phyloP scores from a whole-genome alignment of 2,888 invertebrate species.

The Protodeltote pygarga region DNA sequence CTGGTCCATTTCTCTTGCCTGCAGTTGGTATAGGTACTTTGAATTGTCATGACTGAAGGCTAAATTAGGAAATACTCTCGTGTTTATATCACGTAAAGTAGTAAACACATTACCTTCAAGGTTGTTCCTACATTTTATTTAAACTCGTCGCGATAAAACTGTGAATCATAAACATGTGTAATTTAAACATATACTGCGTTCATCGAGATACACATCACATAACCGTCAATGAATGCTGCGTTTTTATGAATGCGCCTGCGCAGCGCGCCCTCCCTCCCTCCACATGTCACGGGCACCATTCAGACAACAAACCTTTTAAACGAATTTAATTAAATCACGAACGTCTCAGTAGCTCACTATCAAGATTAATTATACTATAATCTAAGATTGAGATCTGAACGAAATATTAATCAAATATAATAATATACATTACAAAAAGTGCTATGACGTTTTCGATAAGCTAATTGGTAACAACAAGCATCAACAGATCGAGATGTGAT shows the following conservation, averaged over 20 bases:
- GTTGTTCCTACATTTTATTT: slow-evolving; percentile 50
- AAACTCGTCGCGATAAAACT: slow-evolving; percentile 46
- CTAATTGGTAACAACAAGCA: slow-evolving; percentile 71
- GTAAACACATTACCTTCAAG: slow-evolving; percentile 44
- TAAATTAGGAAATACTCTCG: too few relatives aligned
- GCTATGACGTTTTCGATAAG: slow-evolving; percentile 62
- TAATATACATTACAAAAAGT: slow-evolving; percentile 39
- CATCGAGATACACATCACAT: slow-evolving; percentile 48
- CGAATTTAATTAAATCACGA: slow-evolving; percentile 43
- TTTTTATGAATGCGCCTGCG: slow-evolving; percentile 51
- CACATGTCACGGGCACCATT: slow-evolving; percentile 40
- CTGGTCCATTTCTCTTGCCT: too few relatives aligned
- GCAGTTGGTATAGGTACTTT: too few relatives aligned
- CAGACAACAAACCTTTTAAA: too few relatives aligned
- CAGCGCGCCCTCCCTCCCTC: slow-evolving; percentile 1
- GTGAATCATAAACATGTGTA: slow-evolving; percentile 48
- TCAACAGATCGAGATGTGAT: slow-evolving; percentile 65
- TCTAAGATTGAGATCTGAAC: too few relatives aligned
- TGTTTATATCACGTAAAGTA: slow-evolving; percentile 16
- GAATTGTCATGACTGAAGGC: too few relatives aligned
- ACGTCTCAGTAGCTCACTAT: slow-evolving; percentile 19
- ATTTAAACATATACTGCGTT: slow-evolving; percentile 37
- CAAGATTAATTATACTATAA: slow-evolving; percentile 22
- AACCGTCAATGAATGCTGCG: slow-evolving; percentile 49
- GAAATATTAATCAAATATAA: slow-evolving; percentile 20